Conservation (phyloP, 37 sponge, comb jelly and placozoan genomes). For the Tethya wilhelma region DNA sequence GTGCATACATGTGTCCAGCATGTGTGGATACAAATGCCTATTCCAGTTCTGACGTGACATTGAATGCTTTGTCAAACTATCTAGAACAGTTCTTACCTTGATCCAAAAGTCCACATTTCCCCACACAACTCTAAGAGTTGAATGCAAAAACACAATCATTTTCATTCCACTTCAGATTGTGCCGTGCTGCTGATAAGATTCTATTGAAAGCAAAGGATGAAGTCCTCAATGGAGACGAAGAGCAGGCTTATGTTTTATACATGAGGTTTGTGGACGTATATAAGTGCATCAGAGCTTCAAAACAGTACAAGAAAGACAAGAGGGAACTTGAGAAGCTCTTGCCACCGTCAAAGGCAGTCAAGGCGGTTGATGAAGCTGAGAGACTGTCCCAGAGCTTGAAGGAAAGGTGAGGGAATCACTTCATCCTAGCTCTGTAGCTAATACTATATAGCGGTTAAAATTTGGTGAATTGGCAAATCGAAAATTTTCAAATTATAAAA, state of each 20-base stretch:
- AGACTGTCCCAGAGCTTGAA: constrained; percentile 33
- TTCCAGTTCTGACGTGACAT: too few relatives aligned
- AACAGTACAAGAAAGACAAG: constrained; percentile 56
- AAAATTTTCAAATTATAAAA: too few relatives aligned
- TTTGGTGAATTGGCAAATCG: too few relatives aligned
- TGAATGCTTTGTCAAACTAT: too few relatives aligned
- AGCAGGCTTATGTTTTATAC: constrained; percentile 75
- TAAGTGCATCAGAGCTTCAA: constrained; percentile 24
- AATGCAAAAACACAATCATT: too few relatives aligned
- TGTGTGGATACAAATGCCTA: too few relatives aligned
- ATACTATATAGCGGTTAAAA: too few relatives aligned
- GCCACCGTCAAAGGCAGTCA: neutral
- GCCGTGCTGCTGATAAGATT: constrained; percentile 62
- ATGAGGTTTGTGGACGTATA: constrained; percentile 79
- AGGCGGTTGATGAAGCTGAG: constrained; percentile 64
- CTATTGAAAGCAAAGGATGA: constrained; percentile 62
- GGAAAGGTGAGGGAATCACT: constrained; percentile 24
- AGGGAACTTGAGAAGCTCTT: constrained; percentile 43
- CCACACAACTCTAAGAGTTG: too few relatives aligned
- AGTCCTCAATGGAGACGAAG: constrained; percentile 71
- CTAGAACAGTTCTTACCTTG: too few relatives aligned
- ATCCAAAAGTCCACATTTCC: too few relatives aligned
- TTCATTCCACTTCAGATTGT: constrained; percentile 40
- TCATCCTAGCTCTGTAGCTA: too few relatives aligned
- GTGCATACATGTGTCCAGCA: too few relatives aligned